Conservation (phyloP, 2,888 invertebrate genomes). For the Caenorhabditis sulstoni region DNA sequence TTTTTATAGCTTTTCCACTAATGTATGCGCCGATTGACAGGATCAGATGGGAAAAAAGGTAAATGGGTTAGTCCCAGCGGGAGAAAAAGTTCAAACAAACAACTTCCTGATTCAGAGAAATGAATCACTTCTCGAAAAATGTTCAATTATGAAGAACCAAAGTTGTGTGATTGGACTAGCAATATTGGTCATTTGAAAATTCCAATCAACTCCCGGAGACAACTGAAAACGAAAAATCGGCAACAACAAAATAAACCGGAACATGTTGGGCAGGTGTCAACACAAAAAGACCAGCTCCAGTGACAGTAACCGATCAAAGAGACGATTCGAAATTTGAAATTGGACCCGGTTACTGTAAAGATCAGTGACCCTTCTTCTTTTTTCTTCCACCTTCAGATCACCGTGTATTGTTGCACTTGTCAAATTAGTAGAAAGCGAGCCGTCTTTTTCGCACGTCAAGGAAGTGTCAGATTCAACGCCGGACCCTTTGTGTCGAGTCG, state of each 20-base stretch:
- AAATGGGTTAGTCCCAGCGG: slow-evolving; percentile 52
- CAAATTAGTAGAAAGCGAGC: slow-evolving; percentile 43
- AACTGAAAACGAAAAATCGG: no score
- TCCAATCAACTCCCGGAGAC: neutral
- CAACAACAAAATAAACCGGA: no score
- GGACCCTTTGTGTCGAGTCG: slow-evolving; percentile 14
- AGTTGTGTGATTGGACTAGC: neutral
- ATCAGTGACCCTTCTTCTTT: no score
- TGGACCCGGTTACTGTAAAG: slow-evolving; percentile 20
- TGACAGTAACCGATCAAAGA: no score
- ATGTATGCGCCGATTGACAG: slow-evolving; percentile 20
- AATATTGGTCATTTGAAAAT: neutral
- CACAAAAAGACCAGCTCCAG: no score
- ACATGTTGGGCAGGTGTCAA: no score
- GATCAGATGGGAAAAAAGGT: slow-evolving; percentile 2
- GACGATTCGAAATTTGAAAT: neutral
- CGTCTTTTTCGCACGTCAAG: slow-evolving; percentile 41
- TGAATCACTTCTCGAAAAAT: slow-evolving; percentile 9
- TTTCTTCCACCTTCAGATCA: slow-evolving; percentile 33
- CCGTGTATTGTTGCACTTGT: slow-evolving; percentile 53
- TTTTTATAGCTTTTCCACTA: slow-evolving; percentile 44
- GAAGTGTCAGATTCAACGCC: slow-evolving; percentile 45
- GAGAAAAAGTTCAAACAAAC: slow-evolving; percentile 39
- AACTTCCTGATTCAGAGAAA: slow-evolving; percentile 7
- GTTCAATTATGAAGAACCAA: neutral